Percentiles rank a stretch among this genome's conserved stretches.
Evolutionary conservation across 30 jellyfish, hydroid and myxozoan species (phyloP).

Genomic region (Aurelia coerulea): DNA sequence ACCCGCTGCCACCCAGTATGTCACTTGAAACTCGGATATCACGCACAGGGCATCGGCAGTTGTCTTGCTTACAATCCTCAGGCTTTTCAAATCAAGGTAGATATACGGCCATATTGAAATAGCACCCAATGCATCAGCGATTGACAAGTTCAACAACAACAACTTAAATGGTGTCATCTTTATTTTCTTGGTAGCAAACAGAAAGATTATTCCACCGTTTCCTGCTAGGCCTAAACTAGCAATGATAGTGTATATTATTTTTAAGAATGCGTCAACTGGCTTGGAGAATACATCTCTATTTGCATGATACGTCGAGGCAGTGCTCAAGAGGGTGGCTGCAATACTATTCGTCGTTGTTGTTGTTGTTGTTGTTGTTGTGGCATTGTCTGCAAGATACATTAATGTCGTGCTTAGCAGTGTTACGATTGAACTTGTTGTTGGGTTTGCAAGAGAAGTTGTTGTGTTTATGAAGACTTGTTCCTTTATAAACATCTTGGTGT

Average conservation of each 20-base stretch:
- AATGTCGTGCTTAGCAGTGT: too few species aligned
- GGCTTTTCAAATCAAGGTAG: neutral
- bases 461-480: too few species aligned
- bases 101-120: slow-evolving; percentile 12
- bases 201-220: slow-evolving; percentile 1
- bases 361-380: too few species aligned
- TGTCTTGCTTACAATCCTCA: neutral
- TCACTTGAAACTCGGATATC: neutral
- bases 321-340: too few species aligned
- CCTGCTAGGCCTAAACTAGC: slow-evolving; percentile 19
- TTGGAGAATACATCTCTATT: neutral
- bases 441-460: too few species aligned
- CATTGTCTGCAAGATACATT: too few species aligned
- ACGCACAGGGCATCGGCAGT: slow-evolving; percentile 1
- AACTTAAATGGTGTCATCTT: slow-evolving; percentile 12
- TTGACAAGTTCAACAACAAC: slow-evolving; percentile 1
- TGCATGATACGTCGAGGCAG: neutral
- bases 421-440: too few species aligned
- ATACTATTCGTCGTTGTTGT: too few species aligned
- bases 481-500: too few species aligned
- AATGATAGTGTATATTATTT: neutral
- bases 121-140: slow-evolving; percentile 9
- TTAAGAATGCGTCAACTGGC: neutral
- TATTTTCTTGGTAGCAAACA: neutral
- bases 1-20: slow-evolving; percentile 4